A percentile compares a stretch with the other conserved stretches of the same genome.
phyloP scores from a whole-genome alignment of 2,888 invertebrate genomes.

The Bugula neritina region DNA sequence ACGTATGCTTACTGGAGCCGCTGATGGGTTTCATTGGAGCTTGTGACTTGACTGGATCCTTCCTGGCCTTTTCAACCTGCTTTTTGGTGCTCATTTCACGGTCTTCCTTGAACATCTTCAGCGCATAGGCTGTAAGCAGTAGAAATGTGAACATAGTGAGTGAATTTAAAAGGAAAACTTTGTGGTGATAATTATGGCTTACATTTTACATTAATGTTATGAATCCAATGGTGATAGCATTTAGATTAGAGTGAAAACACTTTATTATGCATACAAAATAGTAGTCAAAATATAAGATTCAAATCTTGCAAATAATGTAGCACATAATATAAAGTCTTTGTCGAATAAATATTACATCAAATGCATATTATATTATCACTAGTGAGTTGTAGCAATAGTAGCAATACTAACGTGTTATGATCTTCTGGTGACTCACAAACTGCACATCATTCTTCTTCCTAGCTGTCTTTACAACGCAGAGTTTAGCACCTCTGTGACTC shows the following conservation, averaged over 20 bases:
- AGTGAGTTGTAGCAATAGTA: too few species aligned
- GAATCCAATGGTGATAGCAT: too few species aligned
- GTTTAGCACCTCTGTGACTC: constrained; percentile 80
- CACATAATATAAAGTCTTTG: too few species aligned
- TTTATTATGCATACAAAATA: too few species aligned
- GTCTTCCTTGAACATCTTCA: constrained; percentile 89
- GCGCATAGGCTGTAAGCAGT: constrained; percentile 60
- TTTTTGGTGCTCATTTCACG: constrained; percentile 70
- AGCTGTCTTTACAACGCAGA: constrained; percentile 71
- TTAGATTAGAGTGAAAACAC: too few species aligned
- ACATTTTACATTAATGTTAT: too few species aligned
- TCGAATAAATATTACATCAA: too few species aligned
- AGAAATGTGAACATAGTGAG: not conserved
- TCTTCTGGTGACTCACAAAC: constrained; percentile 80
- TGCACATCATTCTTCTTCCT: constrained; percentile 60
- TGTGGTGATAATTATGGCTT: too few species aligned
- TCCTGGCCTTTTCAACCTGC: constrained; percentile 80
- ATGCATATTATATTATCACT: too few species aligned
- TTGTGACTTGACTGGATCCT: constrained; percentile 59
- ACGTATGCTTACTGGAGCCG: constrained; percentile 56
- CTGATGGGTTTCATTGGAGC: constrained; percentile 58
- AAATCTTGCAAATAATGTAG: too few species aligned
- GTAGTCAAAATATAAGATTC: too few species aligned
- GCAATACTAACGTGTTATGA: constrained; percentile 74
- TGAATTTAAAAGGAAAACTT: too few species aligned